Conservation (phyloP, 2,797 vertebrate genomes). For the Sphenopsis melanotis region DNA sequence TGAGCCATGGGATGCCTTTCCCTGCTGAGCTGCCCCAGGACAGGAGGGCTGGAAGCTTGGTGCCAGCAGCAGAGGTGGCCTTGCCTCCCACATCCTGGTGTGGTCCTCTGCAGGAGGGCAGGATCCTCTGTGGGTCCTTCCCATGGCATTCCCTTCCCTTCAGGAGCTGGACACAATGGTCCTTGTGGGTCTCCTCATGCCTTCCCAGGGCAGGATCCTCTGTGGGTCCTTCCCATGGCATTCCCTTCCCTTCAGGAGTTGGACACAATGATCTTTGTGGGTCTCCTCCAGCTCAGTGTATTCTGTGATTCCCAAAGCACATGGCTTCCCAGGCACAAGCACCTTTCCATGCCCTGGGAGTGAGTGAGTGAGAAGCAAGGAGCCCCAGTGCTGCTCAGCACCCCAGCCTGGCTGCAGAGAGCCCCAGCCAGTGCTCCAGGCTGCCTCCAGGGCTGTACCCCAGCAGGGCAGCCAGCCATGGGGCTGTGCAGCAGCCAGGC, state of each 20-base stretch:
- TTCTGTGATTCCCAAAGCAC: neutral
- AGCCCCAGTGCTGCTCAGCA: rapidly evolving
- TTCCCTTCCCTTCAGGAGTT: neutral
- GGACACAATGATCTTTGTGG: neutral
- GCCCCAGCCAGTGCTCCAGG: rapidly evolving
- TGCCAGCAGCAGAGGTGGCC: neutral
- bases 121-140: neutral
- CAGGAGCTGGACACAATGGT: neutral
- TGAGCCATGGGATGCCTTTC: neutral
- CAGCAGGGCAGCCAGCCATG: neutral
- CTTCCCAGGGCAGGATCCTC: neutral
- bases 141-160: neutral
- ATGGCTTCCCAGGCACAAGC: rapidly evolving
- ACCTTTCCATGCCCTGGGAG: neutral
- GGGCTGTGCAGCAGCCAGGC: neutral
- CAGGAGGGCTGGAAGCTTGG: neutral
- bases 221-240: rapidly evolving
- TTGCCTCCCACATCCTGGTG: neutral
- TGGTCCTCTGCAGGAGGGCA: neutral
- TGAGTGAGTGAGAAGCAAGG: neutral
- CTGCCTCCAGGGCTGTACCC: rapidly evolving
- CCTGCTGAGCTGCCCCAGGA: rapidly evolving
- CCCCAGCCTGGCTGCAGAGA: neutral
- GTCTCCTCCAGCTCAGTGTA: neutral
- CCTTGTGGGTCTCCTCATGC: too few species aligned